Base-by-base conservation (phyloP, 2,113 vertebrate genomes). In the Oenanthe oenanthe region DNA sequence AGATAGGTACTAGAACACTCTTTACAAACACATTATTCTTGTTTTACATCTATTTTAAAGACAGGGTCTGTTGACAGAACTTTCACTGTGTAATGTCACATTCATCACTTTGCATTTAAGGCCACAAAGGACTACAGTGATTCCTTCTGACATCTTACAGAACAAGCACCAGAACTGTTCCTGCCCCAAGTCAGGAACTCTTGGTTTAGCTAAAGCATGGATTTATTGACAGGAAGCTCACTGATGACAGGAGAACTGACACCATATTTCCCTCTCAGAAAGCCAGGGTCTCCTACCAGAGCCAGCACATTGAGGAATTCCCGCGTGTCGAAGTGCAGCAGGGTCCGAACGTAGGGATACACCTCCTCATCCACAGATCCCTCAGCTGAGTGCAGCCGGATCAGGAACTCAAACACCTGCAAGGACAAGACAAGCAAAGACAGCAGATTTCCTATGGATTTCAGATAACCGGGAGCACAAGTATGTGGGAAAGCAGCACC, bases 301-400 rank as follows among this genome's bases (percentile, higher is more conserved):
- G 99, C 99, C 29, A 99, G 98, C 36, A 99, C 99, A 10, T 99
- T 99, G 65, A 99, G 98, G 96, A 99, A 99, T 71, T 99, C 99
- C 45, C 99, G 98, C 0, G 99, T 99, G 95, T 99, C 99, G 2
- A 99, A 99, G 97, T 99, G 99, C 50, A 99, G 98, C 68, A 99
- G 97, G 10, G 99, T 99, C 6, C 98, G 98, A 29, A 99, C 92
- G 5, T 98, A 98, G 2, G 99, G 99, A 86, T 99, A 99, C 63
- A 99, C 97, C 88, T 99, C 99, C 97, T 99, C 99, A 71, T 99
- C 98, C n/a, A 97, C 96, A 7, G 97, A 97, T 0, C 98, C 98
- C 85, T 99, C 99, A 0, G 98, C 71, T 0, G 99, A 98, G 85
- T 99, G 99, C n/a, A 99, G 97, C n/a, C 98, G 98, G 93, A 99